Conservation (phyloP, 2,113 vertebrate species). For the Zosterops japonicus region DNA sequence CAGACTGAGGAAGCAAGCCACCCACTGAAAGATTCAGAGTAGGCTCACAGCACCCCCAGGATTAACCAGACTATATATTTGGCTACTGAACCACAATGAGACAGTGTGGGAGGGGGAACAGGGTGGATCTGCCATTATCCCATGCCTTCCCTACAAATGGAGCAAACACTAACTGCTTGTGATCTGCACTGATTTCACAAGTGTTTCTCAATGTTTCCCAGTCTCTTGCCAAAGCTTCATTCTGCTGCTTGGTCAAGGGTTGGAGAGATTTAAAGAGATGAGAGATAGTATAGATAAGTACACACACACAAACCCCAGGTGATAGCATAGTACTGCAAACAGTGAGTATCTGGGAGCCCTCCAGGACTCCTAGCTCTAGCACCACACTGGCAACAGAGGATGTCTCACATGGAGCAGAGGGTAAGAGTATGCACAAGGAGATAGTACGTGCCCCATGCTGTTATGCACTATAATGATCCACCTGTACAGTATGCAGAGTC, state of each 20-base stretch:
- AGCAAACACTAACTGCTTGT: constrained; percentile 12
- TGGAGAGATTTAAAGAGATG: constrained; percentile 25
- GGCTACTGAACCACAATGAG: constrained; percentile 24
- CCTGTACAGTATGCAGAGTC: constrained; percentile 45
- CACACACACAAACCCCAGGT: background rate
- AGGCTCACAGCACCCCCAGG: background rate
- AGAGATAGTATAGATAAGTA: constrained; percentile 4
- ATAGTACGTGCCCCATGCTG: background rate
- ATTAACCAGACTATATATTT: background rate
- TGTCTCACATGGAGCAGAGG: background rate
- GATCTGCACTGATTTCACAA: constrained; percentile 48
- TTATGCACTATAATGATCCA: constrained; percentile 43
- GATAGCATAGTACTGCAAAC: background rate
- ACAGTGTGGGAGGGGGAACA: constrained; percentile 6
- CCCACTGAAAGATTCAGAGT: background rate
- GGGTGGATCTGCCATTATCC: constrained; percentile 21
- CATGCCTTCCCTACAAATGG: background rate
- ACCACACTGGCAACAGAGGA: background rate
- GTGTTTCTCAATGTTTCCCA: constrained; percentile 32
- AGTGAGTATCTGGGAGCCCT: background rate
- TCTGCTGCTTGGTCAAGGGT: constrained; percentile 50
- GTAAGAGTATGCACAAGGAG: background rate
- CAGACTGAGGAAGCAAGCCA: background rate
- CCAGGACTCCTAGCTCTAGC: background rate
- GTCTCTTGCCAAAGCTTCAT: constrained; percentile 47